phyloP scores from a whole-genome alignment of 2,888 invertebrate species.

The Carcina quercana region DNA sequence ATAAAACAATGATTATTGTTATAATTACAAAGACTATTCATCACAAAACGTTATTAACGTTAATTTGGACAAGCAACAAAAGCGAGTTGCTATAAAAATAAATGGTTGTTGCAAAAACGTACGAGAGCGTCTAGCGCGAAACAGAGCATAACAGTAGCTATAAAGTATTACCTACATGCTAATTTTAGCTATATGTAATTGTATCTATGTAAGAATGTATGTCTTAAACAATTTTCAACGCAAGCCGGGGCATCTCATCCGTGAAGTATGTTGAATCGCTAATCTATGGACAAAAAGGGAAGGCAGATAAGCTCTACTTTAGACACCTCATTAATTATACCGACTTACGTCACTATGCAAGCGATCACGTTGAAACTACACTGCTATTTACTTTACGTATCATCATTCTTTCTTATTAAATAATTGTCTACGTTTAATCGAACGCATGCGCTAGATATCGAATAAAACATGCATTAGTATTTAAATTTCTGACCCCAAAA shows the following conservation, averaged over 20 bases:
- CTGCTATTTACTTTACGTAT: not conserved
- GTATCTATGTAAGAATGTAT: constrained; percentile 35
- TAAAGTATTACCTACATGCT: constrained; percentile 70
- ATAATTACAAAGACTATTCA: constrained; percentile 10
- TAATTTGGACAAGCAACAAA: constrained; percentile 38
- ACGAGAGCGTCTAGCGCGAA: constrained; percentile 51
- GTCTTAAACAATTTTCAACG: constrained; percentile 55
- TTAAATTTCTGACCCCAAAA: constrained; percentile 46
- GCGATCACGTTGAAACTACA: constrained; percentile 22
- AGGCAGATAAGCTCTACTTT: constrained; percentile 29
- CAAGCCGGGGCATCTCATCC: constrained; percentile 53
- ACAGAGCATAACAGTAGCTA: constrained; percentile 65
- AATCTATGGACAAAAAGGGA: constrained; percentile 29
- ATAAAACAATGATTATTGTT: not conserved
- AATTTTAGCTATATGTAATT: constrained; percentile 60
- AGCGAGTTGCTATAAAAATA: constrained; percentile 53
- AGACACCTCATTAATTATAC: constrained; percentile 38
- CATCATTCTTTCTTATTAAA: not conserved
- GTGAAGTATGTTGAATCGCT: constrained; percentile 45
- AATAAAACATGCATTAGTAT: constrained; percentile 43
- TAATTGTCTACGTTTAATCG: constrained; percentile 7
- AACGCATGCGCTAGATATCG: constrained; percentile 27
- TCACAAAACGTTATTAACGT: constrained; percentile 17
- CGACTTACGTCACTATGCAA: constrained; percentile 33
- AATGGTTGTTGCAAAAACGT: constrained; percentile 62